Base-by-base conservation (phyloP, 1,140 invertebrate species). In the Drosophila melanica region DNA sequence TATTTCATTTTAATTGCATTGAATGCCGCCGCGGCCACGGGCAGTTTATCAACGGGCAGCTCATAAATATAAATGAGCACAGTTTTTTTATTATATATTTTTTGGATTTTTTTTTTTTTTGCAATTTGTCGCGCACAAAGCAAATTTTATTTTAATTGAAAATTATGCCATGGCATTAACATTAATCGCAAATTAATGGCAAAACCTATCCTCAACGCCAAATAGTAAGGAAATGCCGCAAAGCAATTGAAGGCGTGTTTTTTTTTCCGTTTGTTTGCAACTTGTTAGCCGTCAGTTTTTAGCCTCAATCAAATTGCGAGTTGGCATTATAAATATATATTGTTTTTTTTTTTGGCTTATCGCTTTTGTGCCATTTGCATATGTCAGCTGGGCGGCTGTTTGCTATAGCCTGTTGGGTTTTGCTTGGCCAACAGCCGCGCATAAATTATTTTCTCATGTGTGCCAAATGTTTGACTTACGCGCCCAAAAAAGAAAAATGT, bases 111-210 rank as follows among this genome's bases (percentile, higher is more conserved):
- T 18, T 45, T 12, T 51, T 20, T 48, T 41, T 59, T 65, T 59
- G 76, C 79, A 87, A 77, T 87, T 87, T 87, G 79, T 87, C 84
- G 84, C 72, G 81, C 75, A 79, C 79, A 89, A 89, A 87, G 81
- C 84, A 87, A 87, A 89, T 87, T 87, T 87, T 67, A 89, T 82
- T 87, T 87, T 87, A 87, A 87, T 87, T 87, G 84, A 87, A 87
- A 87, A 87, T 89, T 87, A 87, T 87, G 84, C 84, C 79, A 72
- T 66, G 78, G 84, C 84, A 89, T 75, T 89, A 87, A 75, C 79
- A 86, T 86, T 86, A 84, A 78, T 62, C 69, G 65, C 59, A 69
- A 78, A 78, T 78, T 78, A 62, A 75, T 78, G 72, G 70, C 59
- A 57, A 71, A 41, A 41, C 0, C 30, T 30, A 48, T 18, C 20